Evolutionary conservation across 2,888 invertebrate species (phyloP).

Genomic region (Phengaris arion): DNA sequence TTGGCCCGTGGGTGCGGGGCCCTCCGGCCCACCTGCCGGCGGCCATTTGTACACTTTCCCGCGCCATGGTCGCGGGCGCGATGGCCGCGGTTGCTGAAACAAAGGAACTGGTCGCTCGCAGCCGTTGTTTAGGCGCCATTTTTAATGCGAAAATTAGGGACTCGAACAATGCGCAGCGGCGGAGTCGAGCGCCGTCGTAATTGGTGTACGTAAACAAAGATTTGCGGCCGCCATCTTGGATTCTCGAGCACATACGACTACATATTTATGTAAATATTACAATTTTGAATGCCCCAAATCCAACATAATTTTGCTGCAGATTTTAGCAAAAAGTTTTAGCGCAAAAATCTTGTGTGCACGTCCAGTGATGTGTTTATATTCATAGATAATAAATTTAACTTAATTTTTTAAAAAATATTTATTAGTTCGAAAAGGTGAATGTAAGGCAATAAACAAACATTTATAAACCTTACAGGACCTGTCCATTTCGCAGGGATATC

Average conservation of each 20-base stretch:
- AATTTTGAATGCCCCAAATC: neutral
- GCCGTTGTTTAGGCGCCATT: constrained; percentile 72
- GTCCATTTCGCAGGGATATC: too few relatives aligned
- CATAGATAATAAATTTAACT: neutral
- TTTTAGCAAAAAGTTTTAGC: neutral
- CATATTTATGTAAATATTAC: constrained; percentile 7
- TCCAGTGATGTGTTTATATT: neutral
- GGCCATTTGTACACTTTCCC: constrained; percentile 79
- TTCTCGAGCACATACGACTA: neutral
- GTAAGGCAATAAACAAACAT: too few relatives aligned
- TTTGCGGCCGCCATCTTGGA: constrained; percentile 22
- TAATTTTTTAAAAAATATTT: neutral
- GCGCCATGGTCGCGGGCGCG: constrained; percentile 74
- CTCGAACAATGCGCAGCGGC: constrained; percentile 32
- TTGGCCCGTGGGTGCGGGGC: constrained; percentile 5
- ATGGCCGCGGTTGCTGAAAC: constrained; percentile 73
- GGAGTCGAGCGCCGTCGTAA: constrained; percentile 9
- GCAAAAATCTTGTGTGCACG: neutral
- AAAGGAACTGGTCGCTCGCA: constrained; percentile 63
- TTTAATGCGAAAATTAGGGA: constrained; percentile 72
- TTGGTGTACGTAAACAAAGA: constrained; percentile 23
- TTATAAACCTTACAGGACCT: too few relatives aligned
- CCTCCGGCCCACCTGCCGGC: constrained; percentile 49
- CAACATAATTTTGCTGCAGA: neutral
- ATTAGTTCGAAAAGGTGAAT: neutral